These are phyloP conservation scores for Ceramica pisi DNA, from an alignment of 2,888 invertebrate genomes.

Conservation along the genomic window DNA sequence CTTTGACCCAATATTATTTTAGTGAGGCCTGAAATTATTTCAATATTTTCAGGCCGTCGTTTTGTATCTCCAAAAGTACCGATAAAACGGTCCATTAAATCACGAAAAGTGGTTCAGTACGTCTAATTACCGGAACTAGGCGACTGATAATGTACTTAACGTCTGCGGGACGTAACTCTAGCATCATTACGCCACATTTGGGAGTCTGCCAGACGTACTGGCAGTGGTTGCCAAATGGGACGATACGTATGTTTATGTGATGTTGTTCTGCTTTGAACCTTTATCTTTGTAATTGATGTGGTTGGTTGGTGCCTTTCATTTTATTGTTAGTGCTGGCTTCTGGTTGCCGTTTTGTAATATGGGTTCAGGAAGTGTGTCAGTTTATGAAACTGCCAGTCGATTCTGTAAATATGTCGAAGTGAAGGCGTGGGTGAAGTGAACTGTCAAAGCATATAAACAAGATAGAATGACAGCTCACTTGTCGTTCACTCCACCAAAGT, in stretches of 20 bases:
- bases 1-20: not conserved
- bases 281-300: slow-evolving; percentile 54
- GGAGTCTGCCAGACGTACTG: slow-evolving; percentile 64
- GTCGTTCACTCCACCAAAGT: too few relatives aligned
- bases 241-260: slow-evolving; percentile 39
- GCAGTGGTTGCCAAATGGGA: slow-evolving; percentile 56
- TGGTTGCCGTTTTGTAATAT: not conserved
- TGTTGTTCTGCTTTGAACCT: slow-evolving; percentile 45
- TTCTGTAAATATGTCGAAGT: too few relatives aligned
- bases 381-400: too few relatives aligned
- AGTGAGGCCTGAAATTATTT: not conserved
- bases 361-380: not conserved
- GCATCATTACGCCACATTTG: slow-evolving; percentile 66
- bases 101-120: slow-evolving; percentile 18
- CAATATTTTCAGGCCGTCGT: not conserved
- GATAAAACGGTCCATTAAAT: slow-evolving; percentile 31
- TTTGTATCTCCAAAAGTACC: slow-evolving; percentile 25
- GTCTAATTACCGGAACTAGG: slow-evolving; percentile 54
- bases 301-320: slow-evolving; percentile 21
- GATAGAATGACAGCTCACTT: too few relatives aligned
- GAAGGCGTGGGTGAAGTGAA: too few relatives aligned
- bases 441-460: too few relatives aligned
- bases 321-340: slow-evolving; percentile 1
- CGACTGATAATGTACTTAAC: slow-evolving; percentile 57
- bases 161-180: slow-evolving; percentile 35